Evolutionary conservation across 1,140 invertebrate genomes (phyloP).

Genomic region (Melipona quadrifasciata): DNA sequence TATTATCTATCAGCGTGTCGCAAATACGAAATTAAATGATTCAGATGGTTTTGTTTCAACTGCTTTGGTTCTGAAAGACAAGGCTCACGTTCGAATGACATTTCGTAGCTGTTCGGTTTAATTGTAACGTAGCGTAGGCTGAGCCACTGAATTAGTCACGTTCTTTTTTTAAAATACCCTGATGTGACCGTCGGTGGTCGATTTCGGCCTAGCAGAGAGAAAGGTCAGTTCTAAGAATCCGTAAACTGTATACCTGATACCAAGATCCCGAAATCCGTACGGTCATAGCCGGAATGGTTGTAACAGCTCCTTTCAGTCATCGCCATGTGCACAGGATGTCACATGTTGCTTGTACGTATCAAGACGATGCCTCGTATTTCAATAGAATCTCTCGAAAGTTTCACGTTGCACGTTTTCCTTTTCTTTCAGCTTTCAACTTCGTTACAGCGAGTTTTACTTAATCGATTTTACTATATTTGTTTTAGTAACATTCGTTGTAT

Average conservation of each 20-base stretch:
- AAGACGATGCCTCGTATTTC: neutral
- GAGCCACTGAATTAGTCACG: neutral
- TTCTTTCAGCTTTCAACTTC: too few relatives aligned
- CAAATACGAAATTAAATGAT: neutral
- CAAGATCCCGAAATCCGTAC: neutral
- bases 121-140: too few relatives aligned
- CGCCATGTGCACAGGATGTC: conserved; percentile 9
- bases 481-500: too few relatives aligned
- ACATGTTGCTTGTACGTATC: neutral
- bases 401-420: too few relatives aligned
- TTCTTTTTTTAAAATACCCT: neutral
- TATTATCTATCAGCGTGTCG: too few relatives aligned
- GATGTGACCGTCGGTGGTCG: too few relatives aligned
- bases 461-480: too few relatives aligned
- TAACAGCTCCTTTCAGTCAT: conserved; percentile 2
- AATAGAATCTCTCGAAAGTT: too few relatives aligned
- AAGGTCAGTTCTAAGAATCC: conserved; percentile 41
- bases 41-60: neutral
- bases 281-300: neutral
- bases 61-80: neutral
- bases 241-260: conserved; percentile 17
- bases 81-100: neutral
- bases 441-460: too few relatives aligned
- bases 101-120: neutral
- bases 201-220: conserved; percentile 7